Evolutionary conservation across 2,797 vertebrate species (phyloP), one percentile per base, ranked within the genome.

Genomic region (Capromys pilorides): DNA sequence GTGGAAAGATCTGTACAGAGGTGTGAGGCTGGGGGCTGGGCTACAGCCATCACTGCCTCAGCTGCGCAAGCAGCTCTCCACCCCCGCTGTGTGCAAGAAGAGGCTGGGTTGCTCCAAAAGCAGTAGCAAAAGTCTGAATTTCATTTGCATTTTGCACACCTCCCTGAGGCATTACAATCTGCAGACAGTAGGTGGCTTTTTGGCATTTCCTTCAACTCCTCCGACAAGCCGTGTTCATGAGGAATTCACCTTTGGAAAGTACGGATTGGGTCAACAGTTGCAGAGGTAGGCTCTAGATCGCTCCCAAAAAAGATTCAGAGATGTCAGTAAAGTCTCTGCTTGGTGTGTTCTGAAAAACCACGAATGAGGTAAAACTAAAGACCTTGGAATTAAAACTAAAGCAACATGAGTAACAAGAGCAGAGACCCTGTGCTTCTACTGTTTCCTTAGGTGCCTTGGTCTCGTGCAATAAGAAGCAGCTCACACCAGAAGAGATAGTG

Each of bases 1-100:
- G 57, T 16, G 54, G 54, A 90, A 64, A 0, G 61, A 5, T 77
- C 77, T 91, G 85, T 87, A 88, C 64, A 92, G 75, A 82, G 61
- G 24, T 14, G 0, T 39, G 9, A 36, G 54, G n/a, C 41, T 69
- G 11, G 36, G 61, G 41, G 22, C 73, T 82, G 78, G 49, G 57
- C 71, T 89, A 33, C n/a, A n/a, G 18, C 49, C 91, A 54, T 24
- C 41, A 64, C 21, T 59, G 24, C 69, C 16, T 62, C 14, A 4
- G 24, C 24, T 39, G 11, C 36, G 49, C 36, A 5, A 80, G 31
- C 54, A 39, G 59, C 67, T 88, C 10, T 41, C 41, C 22, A 3
- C 1, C 41, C 18, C 14, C 0, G 5, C 9, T 13, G 13, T 64
- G 81, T 9, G 81, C 28, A 11, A 9, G 1, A 2, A 13, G 2